Conservation (phyloP, 2,888 invertebrate genomes). For the Periphyllus acericola region DNA sequence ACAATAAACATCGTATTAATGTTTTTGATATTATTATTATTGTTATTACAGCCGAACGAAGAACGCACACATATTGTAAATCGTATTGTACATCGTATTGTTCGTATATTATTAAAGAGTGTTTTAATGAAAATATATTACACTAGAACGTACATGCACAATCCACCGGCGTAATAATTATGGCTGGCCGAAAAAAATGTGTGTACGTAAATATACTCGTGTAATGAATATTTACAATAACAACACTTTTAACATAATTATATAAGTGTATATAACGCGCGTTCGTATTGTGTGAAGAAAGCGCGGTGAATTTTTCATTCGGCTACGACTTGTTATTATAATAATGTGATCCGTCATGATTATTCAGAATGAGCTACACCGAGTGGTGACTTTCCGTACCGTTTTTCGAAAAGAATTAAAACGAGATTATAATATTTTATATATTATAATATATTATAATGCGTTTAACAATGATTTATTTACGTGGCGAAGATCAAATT, state of each 20-base stretch:
- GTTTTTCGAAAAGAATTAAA: neutral
- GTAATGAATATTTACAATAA: slow-evolving; percentile 19
- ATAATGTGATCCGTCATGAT: neutral
- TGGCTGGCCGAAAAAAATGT: neutral
- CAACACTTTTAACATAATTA: slow-evolving; percentile 9
- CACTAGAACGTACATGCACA: too few species aligned
- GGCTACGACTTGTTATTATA: neutral
- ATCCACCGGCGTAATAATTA: neutral
- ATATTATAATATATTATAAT: too few species aligned
- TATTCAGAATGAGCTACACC: neutral
- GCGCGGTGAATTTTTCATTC: neutral
- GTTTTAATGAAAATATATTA: too few species aligned
- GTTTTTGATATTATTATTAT: too few species aligned
- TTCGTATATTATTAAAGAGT: too few species aligned
- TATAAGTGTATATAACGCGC: neutral
- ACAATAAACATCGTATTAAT: too few species aligned
- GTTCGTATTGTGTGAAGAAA: neutral
- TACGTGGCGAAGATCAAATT: neutral
- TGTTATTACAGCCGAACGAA: neutral
- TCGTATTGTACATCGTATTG: too few species aligned
- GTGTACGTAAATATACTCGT: too few species aligned
- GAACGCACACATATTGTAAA: neutral
- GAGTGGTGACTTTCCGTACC: neutral
- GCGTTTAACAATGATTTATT: neutral
- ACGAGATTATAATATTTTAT: neutral